Base-by-base conservation (phyloP, 2,888 invertebrate species). In the Mycalesis mineus region DNA sequence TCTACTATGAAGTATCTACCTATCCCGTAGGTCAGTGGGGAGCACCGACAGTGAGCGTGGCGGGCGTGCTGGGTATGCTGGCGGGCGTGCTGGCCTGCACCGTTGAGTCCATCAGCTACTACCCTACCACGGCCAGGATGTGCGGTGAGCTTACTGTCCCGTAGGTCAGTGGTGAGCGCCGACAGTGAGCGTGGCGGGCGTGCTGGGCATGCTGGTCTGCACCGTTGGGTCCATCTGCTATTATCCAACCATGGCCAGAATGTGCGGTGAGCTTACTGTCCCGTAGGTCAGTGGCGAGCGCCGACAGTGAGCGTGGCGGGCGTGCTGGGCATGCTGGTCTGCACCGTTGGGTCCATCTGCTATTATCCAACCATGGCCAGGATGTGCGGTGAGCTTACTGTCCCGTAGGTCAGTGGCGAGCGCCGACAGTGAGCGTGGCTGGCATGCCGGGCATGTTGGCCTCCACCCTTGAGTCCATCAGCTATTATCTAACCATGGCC, bases 401-500 rank as follows among this genome's bases (percentile, higher is more conserved):
- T 11, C 7, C 39, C 39, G 0, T 78, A 88, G 94, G 95, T 44
- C 96, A 95, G 74, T 95, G 95, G 93, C 95, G 95, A 0, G 62
- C 77, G 28, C 95, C 95, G 0, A 94, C 94, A 39, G 93, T 95
- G 4, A 94, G 92, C 36, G 84, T 93, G 47, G 91, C 92, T 0
- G 94, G 94, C 0, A 94, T 95, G 11, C 80, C 95, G 57, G 95
- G 95, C 0, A 94, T 95, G 17, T 75, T 95, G 33, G 94, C 95
- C 0, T 95, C 95, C 65, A 94, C 95, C 0, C 93, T 95, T 11
- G 95, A 95, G 78, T 95, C 95, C 4, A 93, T 97, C 60, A 96
- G 96, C 70, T 97, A 97, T 78, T 97, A 97, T 82, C 96, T 96
- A 52, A 96, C 96, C n/a, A 96, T 96, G 1, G 95, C 97, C 0